Evolutionary conservation across 1,140 invertebrate genomes (phyloP), one percentile per base, ranked within the genome.

Genomic region (Pogonognathellus flavescens): DNA sequence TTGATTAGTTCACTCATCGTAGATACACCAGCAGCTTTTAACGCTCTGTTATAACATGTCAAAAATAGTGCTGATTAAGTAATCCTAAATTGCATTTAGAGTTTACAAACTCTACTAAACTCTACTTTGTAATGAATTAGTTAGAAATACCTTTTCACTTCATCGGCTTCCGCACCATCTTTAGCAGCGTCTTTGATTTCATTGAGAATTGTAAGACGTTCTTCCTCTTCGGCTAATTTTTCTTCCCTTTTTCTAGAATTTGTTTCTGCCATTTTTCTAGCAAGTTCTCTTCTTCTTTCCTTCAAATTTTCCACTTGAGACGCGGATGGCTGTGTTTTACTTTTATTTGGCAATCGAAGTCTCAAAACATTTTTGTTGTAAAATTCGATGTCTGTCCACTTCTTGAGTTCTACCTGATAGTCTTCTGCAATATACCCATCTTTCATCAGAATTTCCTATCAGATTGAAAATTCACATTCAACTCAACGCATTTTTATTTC

Each of bases 191-290:
- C 95, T 91, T 96, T 94, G 85, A 97, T 92, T 76, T 94, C 93
- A 81, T 95, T 90, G 25, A 97, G 91, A 86, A 96, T 94, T 89
- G 94, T 94, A 20, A 97, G 90, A 89, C 96, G 95, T 89, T 97
- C 95, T 90, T 98, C 96, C 90, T 98, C 96, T 91, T 96, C 95
- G 52, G 94, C 94, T 16, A 97, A 90, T 93, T 72, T 85, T 90
- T 97, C 95, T 90, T 96, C 95, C 80, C 95, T 90, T 91, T 96
- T 96, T 52, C 95, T 93, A 4, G 95, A 95, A 90, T 97, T 96
- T 62, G 96, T 96, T 91, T 97, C 96, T 84, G 95, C 92, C 25
- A 97, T 91, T 84, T 96, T 92, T 76, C 93, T 91, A 0, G 96
- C 95, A 87, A 97, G 92, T 90, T 97, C 96, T 49, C 95, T 94